Evolutionary conservation across 2,888 invertebrate species (phyloP), one percentile per base, ranked within the genome.

Genomic region (Lithosia quadra): DNA sequence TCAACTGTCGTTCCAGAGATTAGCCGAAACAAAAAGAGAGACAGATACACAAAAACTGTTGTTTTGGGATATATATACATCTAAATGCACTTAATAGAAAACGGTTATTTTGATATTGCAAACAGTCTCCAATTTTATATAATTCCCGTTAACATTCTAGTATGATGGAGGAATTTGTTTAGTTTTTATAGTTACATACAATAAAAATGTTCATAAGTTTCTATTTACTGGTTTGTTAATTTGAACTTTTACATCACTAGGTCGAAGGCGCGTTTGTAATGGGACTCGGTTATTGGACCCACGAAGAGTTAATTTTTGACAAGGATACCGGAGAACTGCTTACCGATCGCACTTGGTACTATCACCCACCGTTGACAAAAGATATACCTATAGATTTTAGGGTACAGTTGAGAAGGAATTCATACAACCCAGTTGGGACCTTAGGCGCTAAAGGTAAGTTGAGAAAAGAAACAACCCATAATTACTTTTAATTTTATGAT

Each of bases 271-370:
- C 97, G 0, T 97, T 97, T 76, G 91, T 96, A 5, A 97, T 97
- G 97, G 97, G 95, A 53, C 87, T 95, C 1, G 98, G 98, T 0
- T 97, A 97, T 83, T 97, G 96, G 96, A 96, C 97, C 0, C 95
- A 95, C 0, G 98, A 98, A 85, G 96, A 97, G 76, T 84, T 97
- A 64, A 93, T 96, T 7, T 96, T 95, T 72, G 96, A 97, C 72
- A 91, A 95, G 9, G 86, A 94, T 15, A 96, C 96, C 0, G 98
- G 98, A 0, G 95, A 96, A 81, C 86, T 97, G 7, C 92, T 97
- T 9, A 97, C 97, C 0, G 96, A 97, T 81, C 95, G 97, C 60
- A 97, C 98, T 10, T 98, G 98, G 98, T 96, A 96, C 76, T 98
- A 98, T 84, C 96, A 97, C 81, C 96, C 96, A 0, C 97, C 97